Conservation (phyloP, 2,888 invertebrate species). For the Leptinotarsa rubiginosa region DNA sequence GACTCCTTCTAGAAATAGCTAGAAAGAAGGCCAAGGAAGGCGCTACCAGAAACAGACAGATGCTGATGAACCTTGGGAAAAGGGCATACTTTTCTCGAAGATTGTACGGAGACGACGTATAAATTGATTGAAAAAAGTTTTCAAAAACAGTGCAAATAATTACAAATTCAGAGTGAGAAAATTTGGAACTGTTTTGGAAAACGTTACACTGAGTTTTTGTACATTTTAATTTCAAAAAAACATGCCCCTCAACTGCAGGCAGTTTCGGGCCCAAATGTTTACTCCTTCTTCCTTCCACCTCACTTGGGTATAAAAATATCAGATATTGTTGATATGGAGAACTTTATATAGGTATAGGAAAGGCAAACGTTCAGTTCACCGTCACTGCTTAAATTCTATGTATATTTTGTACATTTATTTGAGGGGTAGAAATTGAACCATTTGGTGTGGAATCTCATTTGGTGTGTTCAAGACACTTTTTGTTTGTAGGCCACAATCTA, state of each 20-base stretch:
- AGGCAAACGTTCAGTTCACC: no score
- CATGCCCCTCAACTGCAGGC: neutral
- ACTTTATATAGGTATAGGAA: no score
- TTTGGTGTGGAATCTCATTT: no score
- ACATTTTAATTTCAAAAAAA: constrained; percentile 24
- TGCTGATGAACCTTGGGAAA: constrained; percentile 83
- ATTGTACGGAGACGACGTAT: constrained; percentile 53
- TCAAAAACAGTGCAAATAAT: constrained; percentile 12
- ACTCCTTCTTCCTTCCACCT: neutral
- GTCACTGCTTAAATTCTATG: no score
- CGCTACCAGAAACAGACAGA: constrained; percentile 78
- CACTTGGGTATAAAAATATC: constrained; percentile 4
- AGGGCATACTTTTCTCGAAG: constrained; percentile 64
- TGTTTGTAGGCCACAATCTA: no score
- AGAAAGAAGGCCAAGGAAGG: constrained; percentile 85
- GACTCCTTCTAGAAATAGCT: constrained; percentile 83
- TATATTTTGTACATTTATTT: no score
- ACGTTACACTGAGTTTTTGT: neutral
- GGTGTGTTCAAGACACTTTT: no score
- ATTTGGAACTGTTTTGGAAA: neutral
- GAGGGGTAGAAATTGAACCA: no score
- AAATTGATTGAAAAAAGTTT: constrained; percentile 41
- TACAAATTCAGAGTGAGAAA: no score
- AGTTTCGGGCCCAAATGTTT: constrained; percentile 6
- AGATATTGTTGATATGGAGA: neutral